Conservation (phyloP, 2,797 vertebrate species). For the Prionace glauca region DNA sequence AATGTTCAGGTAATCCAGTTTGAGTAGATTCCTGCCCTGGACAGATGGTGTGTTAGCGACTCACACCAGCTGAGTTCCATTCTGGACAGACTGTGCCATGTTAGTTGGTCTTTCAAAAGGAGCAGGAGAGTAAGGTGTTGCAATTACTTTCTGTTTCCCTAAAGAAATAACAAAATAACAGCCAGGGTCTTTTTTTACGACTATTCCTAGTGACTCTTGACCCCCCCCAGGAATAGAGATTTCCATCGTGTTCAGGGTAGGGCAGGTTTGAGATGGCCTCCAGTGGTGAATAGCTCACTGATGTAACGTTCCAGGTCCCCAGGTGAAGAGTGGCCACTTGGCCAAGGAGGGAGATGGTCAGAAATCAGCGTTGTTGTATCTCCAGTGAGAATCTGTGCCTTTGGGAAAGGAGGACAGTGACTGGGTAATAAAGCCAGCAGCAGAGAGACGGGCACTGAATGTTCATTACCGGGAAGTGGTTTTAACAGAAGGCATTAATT, state of each 20-base stretch:
- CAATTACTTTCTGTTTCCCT: background rate
- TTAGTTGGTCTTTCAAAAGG: background rate
- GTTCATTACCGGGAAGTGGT: background rate
- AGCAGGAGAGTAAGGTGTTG: background rate
- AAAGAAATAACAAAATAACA: background rate
- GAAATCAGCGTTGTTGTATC: background rate
- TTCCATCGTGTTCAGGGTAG: background rate
- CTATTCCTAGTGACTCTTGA: background rate
- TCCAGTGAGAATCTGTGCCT: background rate
- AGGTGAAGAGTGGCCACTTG: background rate
- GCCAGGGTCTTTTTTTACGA: background rate
- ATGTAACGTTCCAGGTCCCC: background rate
- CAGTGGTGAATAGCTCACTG: background rate
- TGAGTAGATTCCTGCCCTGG: background rate
- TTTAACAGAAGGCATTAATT: constrained; percentile 25
- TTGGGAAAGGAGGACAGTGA: background rate
- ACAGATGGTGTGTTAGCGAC: too few species aligned
- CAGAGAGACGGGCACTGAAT: background rate
- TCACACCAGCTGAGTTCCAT: background rate
- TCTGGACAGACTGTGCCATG: background rate
- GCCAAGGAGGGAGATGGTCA: background rate
- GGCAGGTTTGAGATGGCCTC: background rate
- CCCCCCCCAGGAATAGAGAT: background rate
- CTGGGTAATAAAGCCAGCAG: background rate
- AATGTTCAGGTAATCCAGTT: background rate